These are phyloP conservation scores for Neoitamus cyanurus DNA, from an alignment of 2,888 invertebrate genomes.

Conservation along the genomic window DNA sequence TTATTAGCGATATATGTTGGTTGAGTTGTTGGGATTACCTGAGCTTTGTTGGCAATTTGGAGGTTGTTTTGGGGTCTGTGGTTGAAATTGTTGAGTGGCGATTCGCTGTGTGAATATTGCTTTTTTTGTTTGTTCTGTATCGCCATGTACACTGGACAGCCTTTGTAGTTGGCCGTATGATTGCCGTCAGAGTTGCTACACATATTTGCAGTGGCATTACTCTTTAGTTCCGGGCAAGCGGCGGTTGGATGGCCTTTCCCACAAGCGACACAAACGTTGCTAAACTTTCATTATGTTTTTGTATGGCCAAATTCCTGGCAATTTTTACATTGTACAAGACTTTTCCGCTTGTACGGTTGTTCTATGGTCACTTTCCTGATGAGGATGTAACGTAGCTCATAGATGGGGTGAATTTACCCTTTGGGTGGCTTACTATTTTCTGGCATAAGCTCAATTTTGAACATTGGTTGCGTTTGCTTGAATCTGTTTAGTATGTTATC, in stretches of 20 bases:
- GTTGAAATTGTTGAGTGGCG: neutral
- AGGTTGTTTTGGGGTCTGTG: neutral
- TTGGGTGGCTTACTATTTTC: neutral
- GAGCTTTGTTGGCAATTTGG: neutral
- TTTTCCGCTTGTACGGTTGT: neutral
- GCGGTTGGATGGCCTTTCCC: neutral
- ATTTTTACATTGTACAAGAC: neutral
- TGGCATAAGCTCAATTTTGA: neutral
- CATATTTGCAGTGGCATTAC: neutral
- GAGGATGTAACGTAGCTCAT: neutral
- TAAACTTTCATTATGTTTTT: neutral
- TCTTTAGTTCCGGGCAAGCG: neutral
- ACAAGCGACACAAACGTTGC: neutral
- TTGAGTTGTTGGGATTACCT: neutral
- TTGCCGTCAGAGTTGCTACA: neutral
- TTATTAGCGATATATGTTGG: neutral
- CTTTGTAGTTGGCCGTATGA: conserved; percentile 5
- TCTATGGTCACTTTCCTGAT: neutral
- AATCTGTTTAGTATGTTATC: neutral
- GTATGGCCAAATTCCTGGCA: conserved; percentile 13
- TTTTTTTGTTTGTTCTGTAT: neutral
- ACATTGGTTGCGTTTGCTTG: neutral
- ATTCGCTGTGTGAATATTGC: neutral
- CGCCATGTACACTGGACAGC: neutral
- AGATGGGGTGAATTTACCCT: neutral